Percentiles rank a stretch among this genome's conserved stretches.
phyloP scores from a whole-genome alignment of 2,888 invertebrate genomes.

The Bruchidius siliquastri region DNA sequence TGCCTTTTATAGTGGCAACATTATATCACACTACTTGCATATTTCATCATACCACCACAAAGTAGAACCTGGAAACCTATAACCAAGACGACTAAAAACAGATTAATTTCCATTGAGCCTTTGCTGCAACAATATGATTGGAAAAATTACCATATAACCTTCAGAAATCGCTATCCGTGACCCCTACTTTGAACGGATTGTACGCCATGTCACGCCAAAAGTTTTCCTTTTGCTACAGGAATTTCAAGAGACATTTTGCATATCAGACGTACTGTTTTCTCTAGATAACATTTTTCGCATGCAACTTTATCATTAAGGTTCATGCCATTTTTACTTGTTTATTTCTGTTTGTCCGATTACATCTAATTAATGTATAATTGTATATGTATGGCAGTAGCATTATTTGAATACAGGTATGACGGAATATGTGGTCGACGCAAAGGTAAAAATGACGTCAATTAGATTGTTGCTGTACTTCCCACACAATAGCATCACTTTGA shows the following conservation, averaged over 20 bases:
- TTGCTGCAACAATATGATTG: not conserved
- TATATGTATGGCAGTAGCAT: too few species aligned
- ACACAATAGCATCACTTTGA: too few species aligned
- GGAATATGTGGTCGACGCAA: too few species aligned
- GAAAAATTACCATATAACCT: not conserved
- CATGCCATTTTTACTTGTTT: not conserved
- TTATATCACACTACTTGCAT: too few species aligned
- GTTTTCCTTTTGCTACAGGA: not conserved
- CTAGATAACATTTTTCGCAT: constrained; percentile 2
- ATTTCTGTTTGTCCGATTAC: not conserved
- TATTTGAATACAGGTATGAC: too few species aligned
- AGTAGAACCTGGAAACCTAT: too few species aligned
- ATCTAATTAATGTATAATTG: not conserved
- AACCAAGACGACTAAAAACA: not conserved
- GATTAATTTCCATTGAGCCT: not conserved
- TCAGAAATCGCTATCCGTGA: not conserved
- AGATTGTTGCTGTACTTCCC: too few species aligned
- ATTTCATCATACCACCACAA: too few species aligned
- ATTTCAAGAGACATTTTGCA: not conserved
- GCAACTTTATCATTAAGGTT: constrained; percentile 2
- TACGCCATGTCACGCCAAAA: not conserved
- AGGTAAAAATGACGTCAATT: too few species aligned
- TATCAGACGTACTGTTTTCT: not conserved
- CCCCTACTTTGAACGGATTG: not conserved
- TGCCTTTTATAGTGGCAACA: too few species aligned